Evolutionary conservation across 2,113 vertebrate species (phyloP).

Genomic region (Rutilus rutilus): DNA sequence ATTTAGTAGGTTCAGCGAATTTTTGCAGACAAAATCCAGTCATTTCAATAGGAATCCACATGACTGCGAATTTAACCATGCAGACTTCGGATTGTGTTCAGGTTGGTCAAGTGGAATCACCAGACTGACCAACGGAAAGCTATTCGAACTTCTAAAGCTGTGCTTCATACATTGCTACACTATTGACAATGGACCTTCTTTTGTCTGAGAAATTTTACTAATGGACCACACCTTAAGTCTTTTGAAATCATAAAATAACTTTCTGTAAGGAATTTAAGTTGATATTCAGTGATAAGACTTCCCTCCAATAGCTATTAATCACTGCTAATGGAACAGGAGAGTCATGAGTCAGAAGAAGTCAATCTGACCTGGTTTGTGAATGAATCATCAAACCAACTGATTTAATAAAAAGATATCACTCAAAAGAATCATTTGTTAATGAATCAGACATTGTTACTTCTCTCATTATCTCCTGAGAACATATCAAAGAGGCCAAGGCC

Average conservation of each 20-base stretch:
- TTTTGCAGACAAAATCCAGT: too few relatives aligned
- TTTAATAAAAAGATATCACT: not conserved
- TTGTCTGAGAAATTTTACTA: not conserved
- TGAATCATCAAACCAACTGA: not conserved
- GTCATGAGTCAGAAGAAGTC: not conserved
- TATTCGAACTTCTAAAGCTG: too few relatives aligned
- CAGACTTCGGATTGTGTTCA: not conserved
- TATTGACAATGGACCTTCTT: not conserved
- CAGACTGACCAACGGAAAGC: too few relatives aligned
- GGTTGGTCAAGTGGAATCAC: not conserved
- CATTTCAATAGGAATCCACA: not conserved
- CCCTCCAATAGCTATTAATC: not conserved
- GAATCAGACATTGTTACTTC: not conserved
- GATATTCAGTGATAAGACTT: not conserved
- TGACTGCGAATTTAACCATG: not conserved
- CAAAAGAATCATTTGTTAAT: not conserved
- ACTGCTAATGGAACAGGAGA: not conserved
- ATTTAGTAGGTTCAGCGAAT: not conserved
- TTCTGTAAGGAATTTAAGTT: not conserved
- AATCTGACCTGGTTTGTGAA: not conserved
- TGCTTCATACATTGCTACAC: not conserved
- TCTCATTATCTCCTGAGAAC: not conserved
- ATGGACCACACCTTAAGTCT: not conserved
- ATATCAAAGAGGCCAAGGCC: not conserved
- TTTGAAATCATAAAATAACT: too few relatives aligned